These are phyloP conservation scores for Falco rusticolus DNA, from an alignment of 2,797 vertebrate genomes.

Conservation along the genomic window DNA sequence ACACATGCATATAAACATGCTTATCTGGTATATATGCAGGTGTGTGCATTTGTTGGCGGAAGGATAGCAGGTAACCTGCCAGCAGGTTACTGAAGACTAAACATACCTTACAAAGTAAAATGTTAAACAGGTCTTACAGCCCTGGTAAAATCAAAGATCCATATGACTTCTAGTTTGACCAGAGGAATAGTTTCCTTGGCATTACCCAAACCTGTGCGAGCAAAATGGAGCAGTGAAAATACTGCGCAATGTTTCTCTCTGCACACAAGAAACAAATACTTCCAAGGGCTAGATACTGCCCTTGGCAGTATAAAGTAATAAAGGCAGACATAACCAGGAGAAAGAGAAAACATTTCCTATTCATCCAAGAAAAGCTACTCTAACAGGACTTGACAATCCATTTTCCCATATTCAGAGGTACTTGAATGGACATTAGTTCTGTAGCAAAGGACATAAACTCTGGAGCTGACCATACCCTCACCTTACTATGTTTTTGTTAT, in stretches of 20 bases:
- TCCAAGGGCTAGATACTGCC: conserved; percentile 38
- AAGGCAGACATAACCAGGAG: conserved; percentile 10
- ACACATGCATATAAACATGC: not conserved
- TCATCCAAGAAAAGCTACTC: not conserved
- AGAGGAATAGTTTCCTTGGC: not conserved
- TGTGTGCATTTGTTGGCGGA: not conserved
- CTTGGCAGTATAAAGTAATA: conserved; percentile 37
- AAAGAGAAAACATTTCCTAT: conserved; percentile 36
- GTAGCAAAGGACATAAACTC: not conserved
- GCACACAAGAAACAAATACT: conserved; percentile 21
- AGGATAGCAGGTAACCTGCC: not conserved
- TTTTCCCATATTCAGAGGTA: not conserved
- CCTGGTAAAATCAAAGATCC: not conserved
- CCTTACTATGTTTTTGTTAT: not conserved
- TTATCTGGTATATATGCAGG: not conserved
- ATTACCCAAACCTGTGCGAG: not conserved
- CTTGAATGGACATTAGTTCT: not conserved
- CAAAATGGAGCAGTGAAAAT: not conserved
- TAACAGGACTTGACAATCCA: not conserved
- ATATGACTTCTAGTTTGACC: not conserved
- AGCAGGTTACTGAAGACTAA: not conserved
- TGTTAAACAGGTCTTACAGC: not conserved
- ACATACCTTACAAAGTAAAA: not conserved
- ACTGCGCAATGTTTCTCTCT: not conserved
- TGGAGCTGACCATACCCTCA: not conserved